Conservation (phyloP, 2,113 vertebrate genomes). For the Coracopsis vasa region DNA sequence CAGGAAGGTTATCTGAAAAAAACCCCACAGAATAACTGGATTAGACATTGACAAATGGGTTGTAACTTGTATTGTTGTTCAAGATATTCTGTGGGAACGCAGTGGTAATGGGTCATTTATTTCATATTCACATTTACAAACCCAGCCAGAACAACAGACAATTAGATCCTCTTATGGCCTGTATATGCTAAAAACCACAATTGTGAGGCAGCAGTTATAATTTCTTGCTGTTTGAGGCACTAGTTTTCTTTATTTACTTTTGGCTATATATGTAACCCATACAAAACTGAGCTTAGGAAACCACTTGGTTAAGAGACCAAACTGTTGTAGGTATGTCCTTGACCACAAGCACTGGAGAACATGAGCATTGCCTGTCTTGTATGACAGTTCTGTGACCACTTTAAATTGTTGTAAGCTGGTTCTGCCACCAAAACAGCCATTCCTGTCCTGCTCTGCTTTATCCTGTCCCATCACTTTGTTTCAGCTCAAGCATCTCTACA, state of each 20-base stretch:
- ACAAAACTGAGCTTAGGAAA: background rate
- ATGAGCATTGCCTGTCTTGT: fast-evolving
- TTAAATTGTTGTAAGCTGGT: background rate
- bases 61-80: background rate
- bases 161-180: background rate
- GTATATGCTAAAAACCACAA: background rate
- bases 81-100: background rate
- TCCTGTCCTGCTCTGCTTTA: background rate
- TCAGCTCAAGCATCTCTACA: background rate
- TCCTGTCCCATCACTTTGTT: background rate
- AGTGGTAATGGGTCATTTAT: background rate
- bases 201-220: background rate
- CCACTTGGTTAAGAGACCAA: background rate
- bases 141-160: background rate
- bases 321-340: background rate
- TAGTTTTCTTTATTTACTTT: background rate
- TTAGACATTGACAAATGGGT: background rate
- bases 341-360: background rate
- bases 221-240: background rate
- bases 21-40: background rate
- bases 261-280: background rate
- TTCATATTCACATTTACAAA: background rate
- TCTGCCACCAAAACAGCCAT: background rate
- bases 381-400: background rate
- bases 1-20: background rate